Conservation (phyloP, 2,888 invertebrate genomes). For the Chymomyza caudatula region DNA sequence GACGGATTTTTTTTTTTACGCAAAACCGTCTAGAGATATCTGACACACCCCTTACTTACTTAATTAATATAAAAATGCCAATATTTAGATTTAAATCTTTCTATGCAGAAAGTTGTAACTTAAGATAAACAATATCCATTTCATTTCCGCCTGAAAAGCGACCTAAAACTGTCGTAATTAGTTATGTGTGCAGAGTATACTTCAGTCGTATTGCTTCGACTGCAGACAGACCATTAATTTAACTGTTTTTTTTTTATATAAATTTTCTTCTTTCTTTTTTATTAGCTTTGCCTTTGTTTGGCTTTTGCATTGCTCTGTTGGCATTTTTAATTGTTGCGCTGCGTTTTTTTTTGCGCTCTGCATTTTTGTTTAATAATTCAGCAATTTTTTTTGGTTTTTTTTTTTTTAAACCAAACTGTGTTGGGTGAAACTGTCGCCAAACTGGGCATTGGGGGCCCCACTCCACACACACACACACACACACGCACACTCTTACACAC, state of each 20-base stretch:
- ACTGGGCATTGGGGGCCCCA: not conserved
- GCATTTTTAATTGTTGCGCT: slow-evolving; percentile 57
- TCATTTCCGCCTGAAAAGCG: no score
- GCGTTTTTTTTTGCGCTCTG: slow-evolving; percentile 18
- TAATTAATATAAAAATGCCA: no score
- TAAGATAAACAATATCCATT: no score
- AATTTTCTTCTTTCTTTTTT: slow-evolving; percentile 14
- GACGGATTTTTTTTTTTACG: no score
- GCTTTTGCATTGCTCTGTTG: slow-evolving; percentile 64
- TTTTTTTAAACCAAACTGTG: not conserved
- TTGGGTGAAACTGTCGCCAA: slow-evolving; percentile 3
- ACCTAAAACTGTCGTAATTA: no score
- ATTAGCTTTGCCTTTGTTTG: slow-evolving; percentile 39
- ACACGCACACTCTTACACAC: not conserved
- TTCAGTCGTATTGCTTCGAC: no score
- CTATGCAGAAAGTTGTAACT: no score
- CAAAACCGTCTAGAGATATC: no score
- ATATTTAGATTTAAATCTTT: no score
- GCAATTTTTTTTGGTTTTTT: slow-evolving; percentile 22
- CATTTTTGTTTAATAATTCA: slow-evolving; percentile 49
- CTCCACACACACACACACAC: not conserved
- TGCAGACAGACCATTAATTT: no score
- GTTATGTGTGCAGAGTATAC: no score
- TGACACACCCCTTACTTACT: no score
- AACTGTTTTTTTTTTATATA: slow-evolving; percentile 12